Base-by-base conservation (phyloP, 2,113 vertebrate species). In the Rana temporaria region DNA sequence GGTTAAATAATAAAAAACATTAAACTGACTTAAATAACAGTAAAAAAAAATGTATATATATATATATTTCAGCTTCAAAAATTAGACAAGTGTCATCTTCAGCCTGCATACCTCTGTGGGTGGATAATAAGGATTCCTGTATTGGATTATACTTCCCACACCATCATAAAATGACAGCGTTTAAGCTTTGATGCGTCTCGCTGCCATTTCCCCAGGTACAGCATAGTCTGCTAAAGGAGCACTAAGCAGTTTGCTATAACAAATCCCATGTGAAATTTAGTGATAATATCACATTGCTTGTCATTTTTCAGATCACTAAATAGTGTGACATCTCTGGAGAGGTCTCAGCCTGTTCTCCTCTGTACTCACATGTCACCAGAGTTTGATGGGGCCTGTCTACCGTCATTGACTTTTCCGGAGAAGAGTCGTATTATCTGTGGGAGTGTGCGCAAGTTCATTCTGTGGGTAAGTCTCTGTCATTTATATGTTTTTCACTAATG, bases 121-220 rank as follows among this genome's bases (percentile, higher is more conserved):
- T 56, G 63, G 18, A 26, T 67, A 78, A 67, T 74, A 55, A 74
- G 71, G 30, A 74, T 74, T 55, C 55, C 56, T 59, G 59, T 64
- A 34, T 64, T 65, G 75, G 42, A 32, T 9, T 30, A 65, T 63
- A 64, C 34, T 63, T 65, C 38, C 75, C 62, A 52, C 38, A 65
- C 48, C 20, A 9, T 64, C 62, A 63, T 59, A 76, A 55, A 55
- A 32, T 59, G 56, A 67, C 65, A 34, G 71, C 22, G 26, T 59
- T 64, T 60, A 42, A 26, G 34, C 38, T 5, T 4, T 78, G 34
- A 32, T 78, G 34, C 62, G 6, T 52, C 0, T 7, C 26, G 60
- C 34, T 71, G 48, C 22, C 3, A 52, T 30, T 52, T 48, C 69
- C 22, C 38, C 74, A 62, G 16, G 59, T 63, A 17, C 20, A 24